Percentiles rank a stretch among this genome's conserved stretches.
These are phyloP conservation scores for Dryobotodes eremita DNA, from an alignment of 2,888 invertebrate species.

Conservation along the genomic window DNA sequence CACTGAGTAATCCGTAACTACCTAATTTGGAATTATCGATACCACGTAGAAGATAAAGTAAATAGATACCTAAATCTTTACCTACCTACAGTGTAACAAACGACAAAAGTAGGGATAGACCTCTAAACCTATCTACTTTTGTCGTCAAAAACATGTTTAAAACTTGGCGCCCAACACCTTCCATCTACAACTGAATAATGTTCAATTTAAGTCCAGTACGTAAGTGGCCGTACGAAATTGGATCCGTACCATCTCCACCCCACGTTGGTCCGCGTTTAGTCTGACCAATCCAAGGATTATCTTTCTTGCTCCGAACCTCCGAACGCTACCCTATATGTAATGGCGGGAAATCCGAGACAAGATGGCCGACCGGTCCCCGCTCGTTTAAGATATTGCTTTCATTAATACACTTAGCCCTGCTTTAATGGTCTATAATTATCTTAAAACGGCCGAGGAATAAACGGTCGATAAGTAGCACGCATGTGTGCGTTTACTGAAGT, in stretches of 20 bases:
- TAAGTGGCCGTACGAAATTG: slow-evolving; percentile 72
- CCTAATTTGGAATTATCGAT: too few species aligned
- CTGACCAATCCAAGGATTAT: slow-evolving; percentile 84
- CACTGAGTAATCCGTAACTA: too few species aligned
- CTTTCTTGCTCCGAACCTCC: slow-evolving; percentile 77
- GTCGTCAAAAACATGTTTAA: neutral
- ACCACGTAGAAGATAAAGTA: neutral
- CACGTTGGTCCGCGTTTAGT: slow-evolving; percentile 67
- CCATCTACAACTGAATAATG: slow-evolving; percentile 39
- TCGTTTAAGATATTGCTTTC: slow-evolving; percentile 76
- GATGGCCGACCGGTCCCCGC: slow-evolving; percentile 78
- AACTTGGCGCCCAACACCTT: neutral
- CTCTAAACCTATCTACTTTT: neutral
- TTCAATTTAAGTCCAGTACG: slow-evolving; percentile 51
- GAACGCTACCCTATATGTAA: slow-evolving; percentile 71
- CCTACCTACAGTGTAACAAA: too few species aligned
- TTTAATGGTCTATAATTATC: slow-evolving; percentile 71
- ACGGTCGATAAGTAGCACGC: neutral
- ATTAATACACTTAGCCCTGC: slow-evolving; percentile 70
- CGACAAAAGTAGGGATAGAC: neutral
- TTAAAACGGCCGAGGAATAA: slow-evolving; percentile 55
- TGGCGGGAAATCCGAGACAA: slow-evolving; percentile 82
- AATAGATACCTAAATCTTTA: neutral
- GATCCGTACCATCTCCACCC: slow-evolving; percentile 72
- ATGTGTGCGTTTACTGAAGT: neutral